phyloP scores from a whole-genome alignment of 2,113 vertebrate species.

The Ceyx melanurus region DNA sequence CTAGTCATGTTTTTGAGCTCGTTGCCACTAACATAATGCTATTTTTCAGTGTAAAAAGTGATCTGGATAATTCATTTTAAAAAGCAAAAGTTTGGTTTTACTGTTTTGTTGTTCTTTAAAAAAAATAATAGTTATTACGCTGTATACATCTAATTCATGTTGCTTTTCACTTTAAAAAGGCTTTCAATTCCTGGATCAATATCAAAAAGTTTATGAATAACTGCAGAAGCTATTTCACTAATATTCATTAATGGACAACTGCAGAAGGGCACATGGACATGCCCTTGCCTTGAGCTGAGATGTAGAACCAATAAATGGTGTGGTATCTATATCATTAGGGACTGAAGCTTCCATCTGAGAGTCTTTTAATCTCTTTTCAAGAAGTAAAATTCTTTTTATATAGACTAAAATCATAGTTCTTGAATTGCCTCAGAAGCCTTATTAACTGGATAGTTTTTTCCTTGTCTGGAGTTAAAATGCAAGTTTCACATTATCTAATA shows the following conservation, averaged over 20 bases:
- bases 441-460: background rate
- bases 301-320: background rate
- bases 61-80: background rate
- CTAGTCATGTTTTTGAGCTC: background rate
- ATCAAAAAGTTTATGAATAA: background rate
- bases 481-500: background rate
- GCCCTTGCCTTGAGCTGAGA: background rate
- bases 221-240: background rate
- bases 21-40: background rate
- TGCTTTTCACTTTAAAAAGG: background rate
- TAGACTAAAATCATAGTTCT: background rate
- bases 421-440: background rate
- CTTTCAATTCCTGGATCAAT: background rate
- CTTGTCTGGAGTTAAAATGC: background rate
- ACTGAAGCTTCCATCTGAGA: background rate
- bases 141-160: background rate
- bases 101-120: too few relatives aligned
- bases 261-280: background rate
- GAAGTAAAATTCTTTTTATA: background rate
- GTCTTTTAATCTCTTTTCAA: background rate
- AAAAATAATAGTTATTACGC: background rate
- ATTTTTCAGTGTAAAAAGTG: background rate
- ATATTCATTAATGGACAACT: background rate
- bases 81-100: background rate
- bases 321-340: background rate